Conservation (phyloP, 2,113 vertebrate species). For the Prietella phreatophila region DNA sequence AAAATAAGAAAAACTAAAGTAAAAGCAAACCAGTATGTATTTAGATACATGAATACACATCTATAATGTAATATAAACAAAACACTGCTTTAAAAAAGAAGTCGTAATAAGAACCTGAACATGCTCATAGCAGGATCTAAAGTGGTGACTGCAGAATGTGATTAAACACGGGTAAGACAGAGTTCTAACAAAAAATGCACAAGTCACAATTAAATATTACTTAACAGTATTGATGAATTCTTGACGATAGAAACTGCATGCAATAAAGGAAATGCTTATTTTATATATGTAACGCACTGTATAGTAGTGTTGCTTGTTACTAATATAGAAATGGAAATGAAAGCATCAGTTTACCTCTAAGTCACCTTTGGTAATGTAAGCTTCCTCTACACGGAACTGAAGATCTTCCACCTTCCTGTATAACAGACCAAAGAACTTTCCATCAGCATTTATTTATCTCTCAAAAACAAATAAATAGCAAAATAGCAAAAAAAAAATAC, state of each 20-base stretch:
- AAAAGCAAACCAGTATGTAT: neutral
- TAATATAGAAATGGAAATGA: neutral
- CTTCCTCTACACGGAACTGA: constrained; percentile 98
- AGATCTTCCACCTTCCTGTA: constrained; percentile 96
- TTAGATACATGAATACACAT: neutral
- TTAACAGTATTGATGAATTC: neutral
- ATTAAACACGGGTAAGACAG: neutral
- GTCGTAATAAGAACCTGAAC: neutral
- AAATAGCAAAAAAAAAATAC: too few species aligned
- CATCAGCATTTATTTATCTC: neutral
- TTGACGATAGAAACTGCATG: neutral
- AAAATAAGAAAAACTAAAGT: neutral
- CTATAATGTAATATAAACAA: neutral
- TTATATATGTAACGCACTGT: neutral
- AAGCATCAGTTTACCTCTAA: constrained; percentile 85
- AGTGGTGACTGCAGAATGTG: neutral
- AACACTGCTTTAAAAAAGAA: neutral
- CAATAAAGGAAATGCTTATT: neutral
- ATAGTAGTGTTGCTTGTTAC: neutral
- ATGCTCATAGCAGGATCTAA: constrained; percentile 1
- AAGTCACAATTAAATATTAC: neutral
- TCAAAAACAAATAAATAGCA: neutral
- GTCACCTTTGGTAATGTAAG: constrained; percentile 98
- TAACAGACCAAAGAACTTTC: constrained; percentile 49
- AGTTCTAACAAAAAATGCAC: neutral